Conservation (phyloP, 2,888 invertebrate genomes). For the Ganaspis brasiliensis region DNA sequence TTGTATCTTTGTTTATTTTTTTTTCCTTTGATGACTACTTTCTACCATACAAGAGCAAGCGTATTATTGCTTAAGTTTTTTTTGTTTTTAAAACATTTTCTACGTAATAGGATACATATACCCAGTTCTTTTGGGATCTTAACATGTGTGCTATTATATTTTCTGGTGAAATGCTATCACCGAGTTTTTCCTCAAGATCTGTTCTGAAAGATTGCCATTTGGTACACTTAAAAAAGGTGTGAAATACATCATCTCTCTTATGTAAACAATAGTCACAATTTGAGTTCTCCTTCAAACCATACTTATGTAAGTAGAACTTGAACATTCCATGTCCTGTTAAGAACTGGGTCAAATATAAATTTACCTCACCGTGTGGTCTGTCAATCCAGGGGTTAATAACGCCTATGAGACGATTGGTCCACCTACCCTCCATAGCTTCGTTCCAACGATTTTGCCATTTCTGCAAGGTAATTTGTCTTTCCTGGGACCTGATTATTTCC, state of each 20-base stretch:
- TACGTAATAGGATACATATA: no score
- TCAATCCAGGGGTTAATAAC: constrained; percentile 45
- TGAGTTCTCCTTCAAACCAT: constrained; percentile 10
- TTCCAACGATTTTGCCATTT: constrained; percentile 56
- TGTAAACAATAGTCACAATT: constrained; percentile 38
- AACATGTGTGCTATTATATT: not conserved
- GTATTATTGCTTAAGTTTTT: no score
- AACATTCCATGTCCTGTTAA: constrained; percentile 59
- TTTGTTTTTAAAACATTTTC: no score
- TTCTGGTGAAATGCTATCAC: not conserved
- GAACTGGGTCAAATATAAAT: constrained; percentile 56
- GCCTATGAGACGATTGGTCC: constrained; percentile 51
- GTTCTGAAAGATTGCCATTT: not conserved
- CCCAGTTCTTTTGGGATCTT: no score
- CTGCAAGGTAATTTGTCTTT: constrained; percentile 4
- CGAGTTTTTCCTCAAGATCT: no score
- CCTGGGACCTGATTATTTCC: not conserved
- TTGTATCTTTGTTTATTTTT: no score
- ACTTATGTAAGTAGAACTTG: constrained; percentile 49
- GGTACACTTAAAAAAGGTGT: not conserved
- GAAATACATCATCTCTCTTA: constrained; percentile 42
- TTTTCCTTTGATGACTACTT: no score
- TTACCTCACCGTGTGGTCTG: constrained; percentile 53
- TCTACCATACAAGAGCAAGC: no score
- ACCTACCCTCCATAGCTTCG: constrained; percentile 38